Base-by-base conservation (phyloP, 2,797 vertebrate species). In the Arctocebus calabarensis region DNA sequence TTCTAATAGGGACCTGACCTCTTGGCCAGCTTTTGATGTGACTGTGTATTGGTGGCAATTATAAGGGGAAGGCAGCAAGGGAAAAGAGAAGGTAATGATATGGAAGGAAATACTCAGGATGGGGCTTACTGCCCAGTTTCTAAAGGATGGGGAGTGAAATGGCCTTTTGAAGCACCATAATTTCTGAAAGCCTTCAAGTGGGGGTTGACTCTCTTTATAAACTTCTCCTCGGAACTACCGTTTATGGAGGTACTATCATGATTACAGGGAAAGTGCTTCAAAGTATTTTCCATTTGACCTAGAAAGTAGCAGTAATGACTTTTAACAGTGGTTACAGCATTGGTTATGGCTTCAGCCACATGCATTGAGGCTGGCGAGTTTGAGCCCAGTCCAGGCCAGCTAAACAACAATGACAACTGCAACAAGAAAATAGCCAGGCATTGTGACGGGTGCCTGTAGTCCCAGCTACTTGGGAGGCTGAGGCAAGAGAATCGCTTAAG, bases 201-300 rank as follows among this genome's bases (percentile, higher is more conserved):
- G 55, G 37, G 57, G 19, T 32, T 37, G 57, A 12, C 23, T 37
- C 34, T 93, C 23, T 90, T 84, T 48, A 70, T 10, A 64, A 83
- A 61, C 25, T 45, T 94, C 75, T 93, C 52, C 29, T 82, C 88
- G 57, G n/a, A 94, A 66, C 25, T 68, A 59, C 37, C 62, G n/a
- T 84, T 7, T n/a, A 13, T 13, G 32, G 40, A 88, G 68, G 25
- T 1, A 22, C 20, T 57, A n/a, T 29, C 22, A 52, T 22, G 91
- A 70, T 37, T 94, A 48, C 22, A 70, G n/a, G 48, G 37, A 17
- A 81, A 84, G 70, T 88, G 62, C 23, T 95, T 62, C 84, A 92
- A 85, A 74, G 52, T 55, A 59, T n/a, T 86, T 92, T 95, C 87
- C 84, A 73, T 68, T 75, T 96, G 70, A 92, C 14, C 5, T 88